Conservation (phyloP, 2,888 invertebrate genomes). For the Sipunculus nudus region DNA sequence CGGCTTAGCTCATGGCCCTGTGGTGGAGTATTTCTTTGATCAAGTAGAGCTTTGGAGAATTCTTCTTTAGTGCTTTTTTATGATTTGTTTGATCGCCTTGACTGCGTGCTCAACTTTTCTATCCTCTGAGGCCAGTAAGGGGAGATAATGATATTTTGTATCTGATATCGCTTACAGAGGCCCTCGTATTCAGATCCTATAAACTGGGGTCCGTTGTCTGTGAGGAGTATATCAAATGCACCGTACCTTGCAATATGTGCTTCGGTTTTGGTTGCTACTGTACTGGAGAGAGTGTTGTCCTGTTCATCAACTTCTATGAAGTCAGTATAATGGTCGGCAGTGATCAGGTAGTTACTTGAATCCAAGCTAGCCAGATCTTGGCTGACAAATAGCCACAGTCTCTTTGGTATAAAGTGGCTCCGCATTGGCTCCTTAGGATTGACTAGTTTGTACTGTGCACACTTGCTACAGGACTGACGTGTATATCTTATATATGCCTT, state of each 20-base stretch:
- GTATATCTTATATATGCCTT: not conserved
- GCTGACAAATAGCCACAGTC: slow-evolving; percentile 1
- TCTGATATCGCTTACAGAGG: not conserved
- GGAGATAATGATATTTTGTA: slow-evolving; percentile 4
- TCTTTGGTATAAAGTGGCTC: not conserved
- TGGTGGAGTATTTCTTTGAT: slow-evolving; percentile 12
- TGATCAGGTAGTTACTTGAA: slow-evolving; percentile 2
- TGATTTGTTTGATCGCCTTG: not conserved
- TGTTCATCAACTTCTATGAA: slow-evolving; percentile 5
- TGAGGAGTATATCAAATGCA: not conserved
- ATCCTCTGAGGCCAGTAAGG: slow-evolving; percentile 12
- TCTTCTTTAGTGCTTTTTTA: too few relatives aligned
- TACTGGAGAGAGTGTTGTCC: not conserved
- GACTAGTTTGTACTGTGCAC: slow-evolving; percentile 4
- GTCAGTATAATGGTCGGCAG: slow-evolving; percentile 10
- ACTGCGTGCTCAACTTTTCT: not conserved
- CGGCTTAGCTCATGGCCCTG: slow-evolving; percentile 5
- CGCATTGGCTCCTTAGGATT: slow-evolving; percentile 9
- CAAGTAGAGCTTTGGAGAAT: not conserved
- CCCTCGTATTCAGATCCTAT: not conserved
- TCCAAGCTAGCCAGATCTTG: slow-evolving; percentile 1
- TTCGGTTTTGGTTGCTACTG: slow-evolving; percentile 1
- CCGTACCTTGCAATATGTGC: slow-evolving; percentile 9
- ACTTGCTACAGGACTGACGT: not conserved
- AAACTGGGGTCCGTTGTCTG: slow-evolving; percentile 1